These are phyloP conservation scores for Schizopygopsis malacanthus DNA, from an alignment of 2,797 vertebrate species.

Conservation along the genomic window DNA sequence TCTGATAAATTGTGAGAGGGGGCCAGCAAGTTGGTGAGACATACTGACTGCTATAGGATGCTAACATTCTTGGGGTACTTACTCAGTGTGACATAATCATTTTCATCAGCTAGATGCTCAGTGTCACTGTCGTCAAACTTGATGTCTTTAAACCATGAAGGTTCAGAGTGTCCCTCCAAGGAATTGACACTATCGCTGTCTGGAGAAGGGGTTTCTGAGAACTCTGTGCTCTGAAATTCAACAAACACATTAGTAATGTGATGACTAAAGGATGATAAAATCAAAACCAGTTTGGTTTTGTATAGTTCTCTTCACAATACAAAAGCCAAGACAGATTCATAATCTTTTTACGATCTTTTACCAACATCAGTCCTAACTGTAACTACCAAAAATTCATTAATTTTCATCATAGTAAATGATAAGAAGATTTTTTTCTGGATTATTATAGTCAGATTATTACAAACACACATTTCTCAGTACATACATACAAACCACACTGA, in stretches of 20 bases:
- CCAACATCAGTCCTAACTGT: background rate
- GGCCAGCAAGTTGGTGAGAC: background rate
- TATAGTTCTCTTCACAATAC: background rate
- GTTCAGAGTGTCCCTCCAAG: conserved; percentile 95
- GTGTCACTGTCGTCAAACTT: conserved; percentile 99
- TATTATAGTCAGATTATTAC: background rate
- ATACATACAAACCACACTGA: background rate
- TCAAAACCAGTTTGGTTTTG: background rate
- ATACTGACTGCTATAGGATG: background rate
- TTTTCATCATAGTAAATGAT: background rate
- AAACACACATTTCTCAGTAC: background rate
- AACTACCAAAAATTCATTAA: background rate
- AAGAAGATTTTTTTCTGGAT: background rate
- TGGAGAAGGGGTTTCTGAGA: conserved; percentile 96
- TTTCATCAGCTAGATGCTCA: conserved; percentile 92
- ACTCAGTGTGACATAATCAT: conserved; percentile 88
- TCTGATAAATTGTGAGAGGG: conserved; percentile 76
- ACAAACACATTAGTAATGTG: conserved; percentile 23
- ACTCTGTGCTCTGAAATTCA: conserved; percentile 88
- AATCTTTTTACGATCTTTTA: background rate
- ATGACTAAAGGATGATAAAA: background rate
- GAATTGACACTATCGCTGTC: conserved; percentile 98
- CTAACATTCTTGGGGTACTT: conserved; percentile 62
- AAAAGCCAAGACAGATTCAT: background rate
- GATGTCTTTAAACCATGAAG: conserved; percentile 99